Evolutionary conservation across 2,888 invertebrate species (phyloP).

Genomic region (Leptinotarsa peninsularis): DNA sequence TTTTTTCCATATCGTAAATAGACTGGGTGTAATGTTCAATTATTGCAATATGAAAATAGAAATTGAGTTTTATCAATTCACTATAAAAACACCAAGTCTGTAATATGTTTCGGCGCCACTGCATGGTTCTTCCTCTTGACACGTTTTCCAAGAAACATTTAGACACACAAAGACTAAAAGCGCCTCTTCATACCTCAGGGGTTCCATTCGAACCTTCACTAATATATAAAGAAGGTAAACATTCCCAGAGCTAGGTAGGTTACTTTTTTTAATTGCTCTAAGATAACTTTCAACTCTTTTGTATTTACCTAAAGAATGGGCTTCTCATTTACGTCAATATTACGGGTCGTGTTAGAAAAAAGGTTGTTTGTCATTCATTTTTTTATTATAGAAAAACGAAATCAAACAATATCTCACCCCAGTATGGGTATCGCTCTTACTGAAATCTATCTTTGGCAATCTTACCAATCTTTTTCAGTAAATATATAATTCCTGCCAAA

Average conservation of each 20-base stretch:
- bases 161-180: constrained; percentile 9
- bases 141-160: constrained; percentile 12
- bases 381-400: too few species aligned
- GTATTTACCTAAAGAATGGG: not conserved
- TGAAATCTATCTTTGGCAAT: too few species aligned
- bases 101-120: not conserved
- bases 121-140: constrained; percentile 10
- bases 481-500: too few species aligned
- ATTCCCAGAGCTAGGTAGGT: constrained; percentile 4
- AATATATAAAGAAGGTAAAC: constrained; percentile 7
- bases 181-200: constrained; percentile 18
- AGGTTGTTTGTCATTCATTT: not conserved
- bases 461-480: too few species aligned
- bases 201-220: constrained; percentile 8
- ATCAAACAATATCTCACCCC: too few species aligned
- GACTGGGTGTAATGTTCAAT: too few species aligned
- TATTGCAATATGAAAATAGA: too few species aligned
- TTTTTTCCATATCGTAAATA: too few species aligned
- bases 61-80: too few species aligned
- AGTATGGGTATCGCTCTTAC: too few species aligned
- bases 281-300: not conserved
- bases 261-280: constrained; percentile 10
- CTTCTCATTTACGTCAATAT: constrained; percentile 13
- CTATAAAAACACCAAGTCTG: too few species aligned
- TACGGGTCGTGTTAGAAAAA: not conserved